Base-by-base conservation (phyloP, 2,797 vertebrate genomes). In the Lepus oiostolus region DNA sequence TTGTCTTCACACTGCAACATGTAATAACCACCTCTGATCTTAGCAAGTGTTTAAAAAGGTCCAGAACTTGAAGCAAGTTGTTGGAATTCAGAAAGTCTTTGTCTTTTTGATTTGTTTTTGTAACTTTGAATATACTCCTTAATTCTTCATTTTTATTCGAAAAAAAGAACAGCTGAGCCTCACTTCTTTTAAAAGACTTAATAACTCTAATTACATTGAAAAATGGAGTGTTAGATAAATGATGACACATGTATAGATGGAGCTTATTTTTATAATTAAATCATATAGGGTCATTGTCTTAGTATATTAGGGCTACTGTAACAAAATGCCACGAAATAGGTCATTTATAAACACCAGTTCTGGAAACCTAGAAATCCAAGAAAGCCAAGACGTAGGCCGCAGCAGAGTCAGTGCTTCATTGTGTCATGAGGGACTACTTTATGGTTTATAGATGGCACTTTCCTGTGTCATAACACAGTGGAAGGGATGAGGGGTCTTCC, bases 71-170 rank as follows among this genome's bases (percentile, higher is more conserved):
- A 81, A 89, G 35, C 13, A 76, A 65, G 63, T 91, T 65, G 47
- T 24, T 93, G 21, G 35, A 79, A 94, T 93, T 91, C 35, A 38
- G 70, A 77, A 87, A 90, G 30, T 80, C 70, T 76, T 84, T 85
- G 62, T 87, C 32, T n/a, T 93, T 91, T 89, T 79, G 60, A 88
- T 82, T 93, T 86, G 60, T 95, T 86, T 86, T 75, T 79, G 17
- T 85, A 80, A 85, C 82, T 72, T 85, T 88, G 79, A 92, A 47
- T 3, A 35, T 83, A 38, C 86, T 54, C 72, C 30, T 38, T 32
- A 89, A 92, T 90, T 92, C 32, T 22, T 84, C 67, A 83, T 91
- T 58, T 67, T 91, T 86, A 79, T 80, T 94, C 50, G 38, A 90
- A 65, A 93, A 93, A 93, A 79, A 47, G 32, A 81, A 52, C 70